A percentile compares a stretch with the other conserved stretches of the same genome.
Conservation (phyloP, 1,140 invertebrate species). For the Mylabris phalerata region DNA sequence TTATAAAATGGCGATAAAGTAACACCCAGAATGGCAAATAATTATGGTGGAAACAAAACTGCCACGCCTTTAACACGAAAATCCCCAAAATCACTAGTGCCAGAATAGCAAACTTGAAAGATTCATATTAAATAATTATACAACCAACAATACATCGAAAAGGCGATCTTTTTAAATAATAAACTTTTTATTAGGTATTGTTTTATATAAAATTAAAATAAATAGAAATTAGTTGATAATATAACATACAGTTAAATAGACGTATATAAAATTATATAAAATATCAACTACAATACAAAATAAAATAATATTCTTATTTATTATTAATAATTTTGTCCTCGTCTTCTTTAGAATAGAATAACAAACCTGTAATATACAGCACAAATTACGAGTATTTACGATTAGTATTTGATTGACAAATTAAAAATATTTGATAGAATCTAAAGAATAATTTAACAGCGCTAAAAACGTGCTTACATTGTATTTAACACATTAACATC, state of each 20-base stretch:
- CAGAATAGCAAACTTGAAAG: not conserved
- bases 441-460: not conserved
- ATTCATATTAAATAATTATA: too few species aligned
- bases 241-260: too few species aligned
- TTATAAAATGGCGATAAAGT: conserved; percentile 22
- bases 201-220: conserved; percentile 24
- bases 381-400: not conserved
- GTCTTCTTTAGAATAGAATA: not conserved
- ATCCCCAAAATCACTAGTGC: not conserved
- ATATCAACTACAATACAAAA: too few species aligned
- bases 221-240: conserved; percentile 4
- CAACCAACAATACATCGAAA: not conserved
- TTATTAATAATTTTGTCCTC: not conserved
- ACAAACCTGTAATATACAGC: conserved; percentile 5
- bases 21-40: conserved; percentile 17
- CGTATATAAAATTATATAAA: too few species aligned
- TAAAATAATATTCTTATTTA: too few species aligned
- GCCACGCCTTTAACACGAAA: conserved; percentile 3
- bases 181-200: not conserved
- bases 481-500: conserved; percentile 12
- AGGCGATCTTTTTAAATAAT: not conserved
- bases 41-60: conserved; percentile 4
- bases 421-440: not conserved
- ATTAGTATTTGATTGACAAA: conserved; percentile 1
- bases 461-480: conserved; percentile 16